phyloP scores from a whole-genome alignment of 2,113 vertebrate genomes.

The Strix aluco region DNA sequence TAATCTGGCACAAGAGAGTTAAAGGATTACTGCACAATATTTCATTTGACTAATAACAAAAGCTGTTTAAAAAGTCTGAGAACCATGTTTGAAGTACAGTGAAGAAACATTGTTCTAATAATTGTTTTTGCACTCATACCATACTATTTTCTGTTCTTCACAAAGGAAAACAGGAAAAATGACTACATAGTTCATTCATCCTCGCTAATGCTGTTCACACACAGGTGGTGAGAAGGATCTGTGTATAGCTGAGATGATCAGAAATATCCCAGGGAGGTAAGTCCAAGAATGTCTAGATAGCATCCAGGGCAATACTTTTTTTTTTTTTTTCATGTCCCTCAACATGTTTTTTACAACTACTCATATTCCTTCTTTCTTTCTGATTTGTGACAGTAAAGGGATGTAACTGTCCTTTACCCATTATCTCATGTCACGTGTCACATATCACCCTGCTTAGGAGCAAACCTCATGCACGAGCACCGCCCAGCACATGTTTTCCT shows the following conservation, averaged over 20 bases:
- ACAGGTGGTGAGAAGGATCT: not conserved
- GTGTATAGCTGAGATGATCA: not conserved
- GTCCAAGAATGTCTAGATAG: not conserved
- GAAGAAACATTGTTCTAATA: slow-evolving; percentile 54
- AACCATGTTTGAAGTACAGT: slow-evolving; percentile 40
- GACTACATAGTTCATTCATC: not conserved
- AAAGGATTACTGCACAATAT: slow-evolving; percentile 64
- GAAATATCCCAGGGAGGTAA: not conserved
- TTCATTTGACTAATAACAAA: slow-evolving; percentile 73
- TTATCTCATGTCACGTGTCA: rapidly evolving
- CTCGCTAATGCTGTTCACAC: not conserved
- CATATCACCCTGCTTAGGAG: not conserved
- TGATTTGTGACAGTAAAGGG: not conserved
- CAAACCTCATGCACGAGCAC: not conserved
- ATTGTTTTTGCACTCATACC: not conserved
- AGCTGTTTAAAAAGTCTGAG: slow-evolving; percentile 69
- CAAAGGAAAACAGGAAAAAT: not conserved
- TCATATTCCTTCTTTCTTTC: not conserved
- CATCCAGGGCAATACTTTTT: not conserved
- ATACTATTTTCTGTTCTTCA: slow-evolving; percentile 19
- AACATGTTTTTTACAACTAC: not conserved
- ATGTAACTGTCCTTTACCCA: not conserved
- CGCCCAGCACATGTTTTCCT: not conserved
- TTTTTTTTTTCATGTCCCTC: not conserved
- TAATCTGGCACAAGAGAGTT: slow-evolving; percentile 74